Percentiles rank a stretch among this genome's conserved stretches.
Conservation (phyloP, 2,888 invertebrate genomes). For the Drosophila leonis region DNA sequence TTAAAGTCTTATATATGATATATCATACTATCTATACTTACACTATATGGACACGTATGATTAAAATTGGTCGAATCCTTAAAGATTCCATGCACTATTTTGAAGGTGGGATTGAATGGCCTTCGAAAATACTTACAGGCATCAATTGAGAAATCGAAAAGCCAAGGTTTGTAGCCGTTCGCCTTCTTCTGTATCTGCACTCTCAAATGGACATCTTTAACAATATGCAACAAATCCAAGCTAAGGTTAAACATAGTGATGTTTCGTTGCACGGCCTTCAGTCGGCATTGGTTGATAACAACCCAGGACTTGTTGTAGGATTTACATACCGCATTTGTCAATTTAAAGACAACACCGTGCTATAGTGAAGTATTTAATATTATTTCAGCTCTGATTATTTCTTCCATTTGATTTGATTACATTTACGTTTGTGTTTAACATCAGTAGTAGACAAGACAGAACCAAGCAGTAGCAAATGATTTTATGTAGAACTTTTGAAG, state of each 20-base stretch:
- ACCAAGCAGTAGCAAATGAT: not conserved
- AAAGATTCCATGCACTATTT: not conserved
- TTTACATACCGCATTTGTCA: slow-evolving; percentile 27
- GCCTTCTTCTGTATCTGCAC: slow-evolving; percentile 1
- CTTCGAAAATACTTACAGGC: slow-evolving; percentile 5
- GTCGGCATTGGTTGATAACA: slow-evolving; percentile 1
- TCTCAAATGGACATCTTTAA: not conserved
- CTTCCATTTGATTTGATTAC: not conserved
- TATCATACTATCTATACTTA: slow-evolving; percentile 15
- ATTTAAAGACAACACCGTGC: slow-evolving; percentile 4
- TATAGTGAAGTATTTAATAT: not conserved
- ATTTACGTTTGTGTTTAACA: not conserved
- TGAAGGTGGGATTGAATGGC: not conserved
- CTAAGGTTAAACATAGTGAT: not conserved
- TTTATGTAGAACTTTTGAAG: not conserved
- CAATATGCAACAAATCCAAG: not conserved
- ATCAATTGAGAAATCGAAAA: not conserved
- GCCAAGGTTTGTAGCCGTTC: slow-evolving; percentile 29
- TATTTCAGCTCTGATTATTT: not conserved
- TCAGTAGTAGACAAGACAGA: not conserved
- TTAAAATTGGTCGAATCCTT: slow-evolving; percentile 11
- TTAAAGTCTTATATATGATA: not conserved
- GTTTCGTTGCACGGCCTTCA: slow-evolving; percentile 24
- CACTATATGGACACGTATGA: slow-evolving; percentile 44
- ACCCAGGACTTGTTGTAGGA: slow-evolving; percentile 13